Conservation (phyloP, 2,888 invertebrate species). For the Megamerina dolium region DNA sequence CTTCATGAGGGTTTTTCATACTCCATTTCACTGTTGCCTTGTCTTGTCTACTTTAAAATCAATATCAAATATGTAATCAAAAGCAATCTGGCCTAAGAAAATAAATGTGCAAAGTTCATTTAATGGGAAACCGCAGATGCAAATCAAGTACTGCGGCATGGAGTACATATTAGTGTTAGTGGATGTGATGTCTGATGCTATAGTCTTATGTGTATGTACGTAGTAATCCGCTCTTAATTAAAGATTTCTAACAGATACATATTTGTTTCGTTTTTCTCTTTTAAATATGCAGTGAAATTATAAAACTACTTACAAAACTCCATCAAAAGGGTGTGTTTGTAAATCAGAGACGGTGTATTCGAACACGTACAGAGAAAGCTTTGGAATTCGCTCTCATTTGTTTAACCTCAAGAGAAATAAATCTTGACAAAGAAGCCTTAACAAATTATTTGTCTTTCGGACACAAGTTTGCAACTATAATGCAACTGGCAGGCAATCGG, state of each 20-base stretch:
- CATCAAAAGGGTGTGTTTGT: too few relatives aligned
- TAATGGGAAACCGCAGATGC: constrained; percentile 44
- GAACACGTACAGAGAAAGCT: too few relatives aligned
- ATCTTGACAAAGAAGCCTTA: constrained; percentile 43
- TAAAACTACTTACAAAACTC: too few relatives aligned
- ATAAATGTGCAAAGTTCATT: constrained; percentile 20
- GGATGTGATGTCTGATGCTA: not conserved
- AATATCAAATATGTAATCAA: not conserved
- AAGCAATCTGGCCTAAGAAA: constrained; percentile 22
- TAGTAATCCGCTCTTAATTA: constrained; percentile 49
- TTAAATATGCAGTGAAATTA: too few relatives aligned
- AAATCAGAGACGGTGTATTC: too few relatives aligned
- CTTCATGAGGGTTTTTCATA: too few relatives aligned
- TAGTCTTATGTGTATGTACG: constrained; percentile 26
- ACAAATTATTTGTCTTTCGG: constrained; percentile 42
- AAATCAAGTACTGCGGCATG: constrained; percentile 29
- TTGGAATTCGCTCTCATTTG: too few relatives aligned
- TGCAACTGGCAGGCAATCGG: not conserved
- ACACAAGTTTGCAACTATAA: constrained; percentile 24
- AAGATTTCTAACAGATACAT: constrained; percentile 37
- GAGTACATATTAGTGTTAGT: not conserved
- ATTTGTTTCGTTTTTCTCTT: too few relatives aligned
- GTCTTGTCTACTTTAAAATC: too few relatives aligned
- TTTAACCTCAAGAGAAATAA: constrained; percentile 33
- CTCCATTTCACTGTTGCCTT: too few relatives aligned